Conservation (phyloP, 2,113 vertebrate genomes). For the Phalacrocorax carbo region DNA sequence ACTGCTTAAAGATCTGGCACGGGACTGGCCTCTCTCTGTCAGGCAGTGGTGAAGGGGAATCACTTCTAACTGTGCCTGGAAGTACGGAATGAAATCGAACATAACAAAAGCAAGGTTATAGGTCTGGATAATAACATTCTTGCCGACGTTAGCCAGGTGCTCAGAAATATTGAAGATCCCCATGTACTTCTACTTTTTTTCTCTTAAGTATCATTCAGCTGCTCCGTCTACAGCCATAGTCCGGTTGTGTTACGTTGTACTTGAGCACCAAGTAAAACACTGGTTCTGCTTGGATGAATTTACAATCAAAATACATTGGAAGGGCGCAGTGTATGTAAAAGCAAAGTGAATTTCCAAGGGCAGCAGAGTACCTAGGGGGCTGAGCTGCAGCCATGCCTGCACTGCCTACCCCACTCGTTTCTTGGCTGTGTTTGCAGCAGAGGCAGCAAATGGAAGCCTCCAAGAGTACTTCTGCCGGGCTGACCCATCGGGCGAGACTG, state of each 20-base stretch:
- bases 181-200: background rate
- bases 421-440: background rate
- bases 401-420: background rate
- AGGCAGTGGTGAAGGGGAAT: rapidly evolving
- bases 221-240: rapidly evolving
- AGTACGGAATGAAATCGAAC: background rate
- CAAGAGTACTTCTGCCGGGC: background rate
- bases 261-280: background rate
- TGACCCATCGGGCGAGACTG: rapidly evolving
- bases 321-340: background rate
- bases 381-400: rapidly evolving
- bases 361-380: background rate
- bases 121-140: background rate
- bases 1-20: background rate
- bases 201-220: background rate
- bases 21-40: background rate
- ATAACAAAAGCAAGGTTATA: background rate
- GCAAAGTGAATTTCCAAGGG: background rate
- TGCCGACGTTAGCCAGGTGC: background rate
- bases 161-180: background rate
- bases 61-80: background rate
- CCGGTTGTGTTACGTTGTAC: background rate
- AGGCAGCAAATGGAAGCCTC: background rate
- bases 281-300: background rate
- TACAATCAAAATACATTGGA: background rate